These are phyloP conservation scores for Pissodes strobi DNA, from an alignment of 1,140 invertebrate genomes.

Conservation along the genomic window DNA sequence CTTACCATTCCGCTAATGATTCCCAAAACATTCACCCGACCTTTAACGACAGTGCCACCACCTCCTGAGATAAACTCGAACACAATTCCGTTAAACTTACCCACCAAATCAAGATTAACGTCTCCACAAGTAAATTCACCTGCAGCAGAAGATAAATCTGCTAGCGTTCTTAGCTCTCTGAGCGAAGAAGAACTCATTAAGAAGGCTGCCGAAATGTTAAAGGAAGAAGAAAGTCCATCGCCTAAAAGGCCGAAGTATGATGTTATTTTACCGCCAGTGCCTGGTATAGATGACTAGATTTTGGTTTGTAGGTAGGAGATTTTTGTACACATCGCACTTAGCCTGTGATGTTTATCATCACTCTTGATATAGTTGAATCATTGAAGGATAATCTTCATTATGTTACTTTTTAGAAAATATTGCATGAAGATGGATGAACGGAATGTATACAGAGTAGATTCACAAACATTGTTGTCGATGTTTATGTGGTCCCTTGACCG, in stretches of 20 bases:
- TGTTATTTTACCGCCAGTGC: constrained; percentile 32
- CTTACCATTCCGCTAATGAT: constrained; percentile 54
- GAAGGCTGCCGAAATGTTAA: constrained; percentile 63
- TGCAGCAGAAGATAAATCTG: constrained; percentile 1
- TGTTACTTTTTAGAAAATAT: too few relatives aligned
- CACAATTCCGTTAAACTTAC: constrained; percentile 54
- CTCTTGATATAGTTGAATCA: too few relatives aligned
- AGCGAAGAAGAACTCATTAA: constrained; percentile 62
- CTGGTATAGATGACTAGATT: constrained; percentile 37
- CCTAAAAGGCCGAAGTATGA: too few relatives aligned
- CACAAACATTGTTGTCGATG: too few relatives aligned
- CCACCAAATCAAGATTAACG: constrained; percentile 50
- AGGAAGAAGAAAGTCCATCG: constrained; percentile 46
- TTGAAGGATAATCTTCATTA: too few relatives aligned
- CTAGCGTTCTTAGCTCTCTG: constrained; percentile 58
- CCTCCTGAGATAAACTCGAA: constrained; percentile 25
- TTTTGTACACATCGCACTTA: too few relatives aligned
- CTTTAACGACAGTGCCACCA: constrained; percentile 24
- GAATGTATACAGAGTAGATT: too few relatives aligned
- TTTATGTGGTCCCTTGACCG: too few relatives aligned
- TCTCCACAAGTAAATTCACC: constrained; percentile 12
- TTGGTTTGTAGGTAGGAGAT: too few relatives aligned
- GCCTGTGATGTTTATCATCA: too few relatives aligned
- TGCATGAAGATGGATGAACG: too few relatives aligned
- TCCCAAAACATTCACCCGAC: constrained; percentile 51